phyloP scores from a whole-genome alignment of 1,140 invertebrate genomes.

The Stegodyphus mimosarum region DNA sequence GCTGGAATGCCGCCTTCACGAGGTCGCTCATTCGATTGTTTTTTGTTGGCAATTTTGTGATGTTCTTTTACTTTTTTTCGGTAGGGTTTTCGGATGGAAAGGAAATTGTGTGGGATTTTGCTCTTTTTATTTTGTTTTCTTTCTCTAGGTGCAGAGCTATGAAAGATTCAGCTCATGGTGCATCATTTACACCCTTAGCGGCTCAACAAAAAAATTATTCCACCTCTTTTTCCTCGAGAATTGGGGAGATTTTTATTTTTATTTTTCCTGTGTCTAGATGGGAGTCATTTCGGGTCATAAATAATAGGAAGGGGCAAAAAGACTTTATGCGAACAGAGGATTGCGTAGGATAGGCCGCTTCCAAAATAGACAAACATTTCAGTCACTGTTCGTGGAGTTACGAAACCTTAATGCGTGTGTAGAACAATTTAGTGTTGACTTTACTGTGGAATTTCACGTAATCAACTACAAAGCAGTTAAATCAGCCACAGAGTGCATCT shows the following conservation, averaged over 20 bases:
- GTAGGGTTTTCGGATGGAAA: background rate
- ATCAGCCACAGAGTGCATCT: too few species aligned
- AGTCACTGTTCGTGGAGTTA: too few species aligned
- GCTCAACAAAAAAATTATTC: background rate
- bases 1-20: slow-evolving; percentile 4
- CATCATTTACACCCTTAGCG: slow-evolving; percentile 30
- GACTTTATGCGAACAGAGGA: too few species aligned
- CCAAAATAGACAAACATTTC: too few species aligned
- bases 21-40: slow-evolving; percentile 6
- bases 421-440: too few species aligned
- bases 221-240: background rate
- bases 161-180: slow-evolving; percentile 35
- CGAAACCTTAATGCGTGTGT: too few species aligned
- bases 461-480: too few species aligned
- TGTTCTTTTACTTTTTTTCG: background rate
- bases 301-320: background rate
- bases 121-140: background rate
- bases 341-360: too few species aligned
- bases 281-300: background rate
- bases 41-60: background rate
- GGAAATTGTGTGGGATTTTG: background rate
- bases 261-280: background rate
- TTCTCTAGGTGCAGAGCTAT: background rate
- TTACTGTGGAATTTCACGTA: too few species aligned
- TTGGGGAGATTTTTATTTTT: background rate